Base-by-base conservation (phyloP, 2,888 invertebrate genomes). In the Macrophya alboannulata region DNA sequence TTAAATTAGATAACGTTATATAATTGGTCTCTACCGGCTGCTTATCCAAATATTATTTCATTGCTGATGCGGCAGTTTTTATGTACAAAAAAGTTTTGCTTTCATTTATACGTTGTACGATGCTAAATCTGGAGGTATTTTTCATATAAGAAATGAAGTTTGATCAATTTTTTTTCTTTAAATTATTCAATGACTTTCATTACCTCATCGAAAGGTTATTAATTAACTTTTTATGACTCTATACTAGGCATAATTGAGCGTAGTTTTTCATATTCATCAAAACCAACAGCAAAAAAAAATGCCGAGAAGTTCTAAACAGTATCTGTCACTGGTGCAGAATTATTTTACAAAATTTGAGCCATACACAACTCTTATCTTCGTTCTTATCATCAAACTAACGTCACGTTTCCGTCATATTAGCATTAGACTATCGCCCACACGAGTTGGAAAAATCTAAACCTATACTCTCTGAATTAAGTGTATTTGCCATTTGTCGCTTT, bases 1-100 rank as follows among this genome's bases (percentile, higher is more conserved):
- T 59, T 37, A 17, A 59, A 17, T 21, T 51, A 62, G 62, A 81
- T 81, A 81, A 62, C 4, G 17, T 81, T 81, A 43, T 62, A 31
- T 62, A 81, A 81, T 62, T 43, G 40, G n/a, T 62, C 37, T 62
- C 37, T 81, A 40, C 59, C 43, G 12, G 8, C 81, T 12, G 21
- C 21, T 62, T 21, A 81, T 43, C 21, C 43, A 74, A 51, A n/a
- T 72, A 72, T 62, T 40, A 62, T 62, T 21, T 62, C 15, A 10
- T 43, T 40, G 8, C 40, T 37, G 17, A n/a, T 40, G 21, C 8
- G 6, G 51, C 6, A 43, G 12, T 62, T 25, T 81, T n/a, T 40
- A 21, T 43, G 9, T 4, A 59, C 17, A 17, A 9, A 40, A 79
- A 81, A 62, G 10, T 40, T 43, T 15, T 10, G 31, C n/a, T 62